Evolutionary conservation across 2,797 vertebrate genomes (phyloP).

Genomic region (Gymnocypris eckloni): DNA sequence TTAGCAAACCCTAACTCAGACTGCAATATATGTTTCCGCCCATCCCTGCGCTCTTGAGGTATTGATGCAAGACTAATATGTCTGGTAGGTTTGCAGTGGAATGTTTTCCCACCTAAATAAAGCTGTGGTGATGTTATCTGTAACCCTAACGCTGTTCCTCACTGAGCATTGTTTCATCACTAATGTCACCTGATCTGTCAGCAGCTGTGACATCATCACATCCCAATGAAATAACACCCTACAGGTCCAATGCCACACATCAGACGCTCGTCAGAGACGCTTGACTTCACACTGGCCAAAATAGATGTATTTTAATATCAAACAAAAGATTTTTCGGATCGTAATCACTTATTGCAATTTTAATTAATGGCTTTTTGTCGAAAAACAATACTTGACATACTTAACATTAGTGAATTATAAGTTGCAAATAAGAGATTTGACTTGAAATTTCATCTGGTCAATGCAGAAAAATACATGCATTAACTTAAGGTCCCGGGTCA

Average conservation of each 20-base stretch:
- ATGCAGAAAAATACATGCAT: not conserved
- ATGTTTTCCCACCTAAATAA: slow-evolving; percentile 60
- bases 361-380: not conserved
- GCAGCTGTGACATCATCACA: slow-evolving; percentile 67
- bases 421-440: not conserved
- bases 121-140: slow-evolving; percentile 27
- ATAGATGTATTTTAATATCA: not conserved
- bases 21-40: not conserved
- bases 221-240: slow-evolving; percentile 71
- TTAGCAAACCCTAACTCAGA: not conserved
- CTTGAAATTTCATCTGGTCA: not conserved
- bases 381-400: too few relatives aligned
- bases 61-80: slow-evolving; percentile 23
- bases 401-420: not conserved
- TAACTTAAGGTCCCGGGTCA: not conserved
- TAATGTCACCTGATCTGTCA: slow-evolving; percentile 72
- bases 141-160: slow-evolving; percentile 4
- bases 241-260: not conserved
- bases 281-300: not conserved
- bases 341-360: not conserved
- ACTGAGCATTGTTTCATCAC: slow-evolving; percentile 46
- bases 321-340: not conserved
- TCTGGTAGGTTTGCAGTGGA: slow-evolving; percentile 58
- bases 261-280: not conserved
- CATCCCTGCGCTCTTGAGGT: not conserved